Evolutionary conservation across 2,797 vertebrate species (phyloP).

Genomic region (Pitangus sulphuratus): DNA sequence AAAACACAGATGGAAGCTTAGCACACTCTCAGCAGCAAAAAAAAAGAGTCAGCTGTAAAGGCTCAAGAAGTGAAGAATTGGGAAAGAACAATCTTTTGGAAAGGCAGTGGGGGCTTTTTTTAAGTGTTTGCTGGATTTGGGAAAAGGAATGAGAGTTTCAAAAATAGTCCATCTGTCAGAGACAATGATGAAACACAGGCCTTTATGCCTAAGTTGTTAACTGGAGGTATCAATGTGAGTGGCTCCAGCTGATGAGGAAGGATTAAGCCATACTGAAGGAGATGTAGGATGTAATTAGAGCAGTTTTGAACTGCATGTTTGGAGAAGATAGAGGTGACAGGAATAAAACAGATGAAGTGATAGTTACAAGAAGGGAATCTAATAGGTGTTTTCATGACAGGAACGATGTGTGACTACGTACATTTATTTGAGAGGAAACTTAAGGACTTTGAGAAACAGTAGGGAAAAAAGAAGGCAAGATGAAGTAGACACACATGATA

Average conservation of each 20-base stretch:
- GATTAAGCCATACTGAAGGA: background rate
- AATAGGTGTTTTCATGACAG: background rate
- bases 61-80: background rate
- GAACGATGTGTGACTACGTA: background rate
- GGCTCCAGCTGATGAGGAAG: background rate
- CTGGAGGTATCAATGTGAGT: background rate
- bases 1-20: background rate
- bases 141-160: background rate
- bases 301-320: background rate
- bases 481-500: background rate
- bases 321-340: background rate
- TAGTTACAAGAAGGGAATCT: background rate
- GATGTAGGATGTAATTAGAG: background rate
- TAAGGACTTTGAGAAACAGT: background rate
- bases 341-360: background rate
- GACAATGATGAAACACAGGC: background rate
- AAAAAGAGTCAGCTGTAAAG: background rate
- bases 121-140: background rate
- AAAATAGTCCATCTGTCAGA: background rate
- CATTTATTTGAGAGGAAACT: background rate
- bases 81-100: rapidly evolving
- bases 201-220: background rate
- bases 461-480: background rate
- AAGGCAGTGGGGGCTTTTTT: rapidly evolving
- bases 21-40: background rate